phyloP scores from a whole-genome alignment of 2,797 vertebrate species.

The Scolopax bukidnonensis region DNA sequence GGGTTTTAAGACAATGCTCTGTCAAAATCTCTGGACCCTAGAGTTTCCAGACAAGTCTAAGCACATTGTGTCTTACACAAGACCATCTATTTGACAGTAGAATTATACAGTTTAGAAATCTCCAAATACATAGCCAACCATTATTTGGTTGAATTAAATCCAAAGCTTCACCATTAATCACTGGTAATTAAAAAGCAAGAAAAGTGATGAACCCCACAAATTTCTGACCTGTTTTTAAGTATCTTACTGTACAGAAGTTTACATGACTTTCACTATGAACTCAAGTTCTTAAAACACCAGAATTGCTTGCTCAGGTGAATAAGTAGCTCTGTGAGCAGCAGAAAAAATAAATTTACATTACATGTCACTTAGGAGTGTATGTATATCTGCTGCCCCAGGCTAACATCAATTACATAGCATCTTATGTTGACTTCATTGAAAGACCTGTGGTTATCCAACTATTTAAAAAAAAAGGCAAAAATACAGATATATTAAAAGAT shows the following conservation, averaged over 20 bases:
- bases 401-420: constrained; percentile 33
- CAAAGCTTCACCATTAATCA: background rate
- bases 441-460: constrained; percentile 36
- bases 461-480: background rate
- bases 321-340: background rate
- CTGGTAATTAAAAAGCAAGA: background rate
- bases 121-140: background rate
- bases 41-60: background rate
- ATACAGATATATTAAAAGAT: background rate
- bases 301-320: background rate
- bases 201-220: background rate
- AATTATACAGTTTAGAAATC: background rate
- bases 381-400: constrained; percentile 26
- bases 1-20: background rate
- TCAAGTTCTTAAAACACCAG: background rate
- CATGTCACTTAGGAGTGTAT: background rate
- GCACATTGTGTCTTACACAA: background rate
- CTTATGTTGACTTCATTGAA: constrained; percentile 33
- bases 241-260: background rate
- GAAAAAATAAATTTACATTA: constrained; percentile 1
- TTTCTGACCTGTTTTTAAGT: background rate
- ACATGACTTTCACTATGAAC: background rate
- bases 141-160: background rate
- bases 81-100: background rate
- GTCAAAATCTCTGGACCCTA: background rate